These are phyloP conservation scores for Heliangelus exortis DNA, from an alignment of 2,797 vertebrate species.

Conservation along the genomic window DNA sequence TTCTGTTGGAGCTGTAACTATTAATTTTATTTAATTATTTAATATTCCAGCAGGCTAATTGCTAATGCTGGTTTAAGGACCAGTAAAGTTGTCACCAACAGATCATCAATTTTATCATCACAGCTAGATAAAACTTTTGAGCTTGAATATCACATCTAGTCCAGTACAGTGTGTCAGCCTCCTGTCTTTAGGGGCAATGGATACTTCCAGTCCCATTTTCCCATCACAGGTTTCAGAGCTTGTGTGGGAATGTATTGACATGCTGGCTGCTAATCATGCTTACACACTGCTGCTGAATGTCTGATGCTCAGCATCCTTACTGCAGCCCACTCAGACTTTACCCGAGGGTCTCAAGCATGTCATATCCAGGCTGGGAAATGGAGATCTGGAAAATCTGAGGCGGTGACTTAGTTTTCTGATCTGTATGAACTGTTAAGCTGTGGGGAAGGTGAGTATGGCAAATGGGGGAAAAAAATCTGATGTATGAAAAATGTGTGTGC, in stretches of 20 bases:
- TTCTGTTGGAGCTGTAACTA: neutral
- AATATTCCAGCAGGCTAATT: slow-evolving; percentile 37
- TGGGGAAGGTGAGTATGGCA: neutral
- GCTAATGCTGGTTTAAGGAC: slow-evolving; percentile 32
- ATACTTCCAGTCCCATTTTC: neutral
- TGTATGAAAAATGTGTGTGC: neutral
- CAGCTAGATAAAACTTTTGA: neutral
- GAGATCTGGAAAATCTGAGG: neutral
- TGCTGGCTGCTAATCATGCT: neutral
- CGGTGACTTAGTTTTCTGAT: neutral
- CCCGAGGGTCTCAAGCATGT: neutral
- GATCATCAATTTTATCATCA: slow-evolving; percentile 37
- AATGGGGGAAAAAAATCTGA: neutral
- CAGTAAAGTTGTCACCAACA: neutral
- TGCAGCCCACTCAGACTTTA: neutral
- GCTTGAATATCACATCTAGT: slow-evolving; percentile 10
- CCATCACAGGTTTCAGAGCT: neutral
- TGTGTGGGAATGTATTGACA: neutral
- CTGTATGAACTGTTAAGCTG: neutral
- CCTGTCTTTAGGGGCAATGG: neutral
- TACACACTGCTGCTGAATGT: neutral
- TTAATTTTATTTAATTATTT: neutral
- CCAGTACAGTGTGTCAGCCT: neutral
- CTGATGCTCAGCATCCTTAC: neutral
- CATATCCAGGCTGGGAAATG: neutral